phyloP scores from a whole-genome alignment of 2,888 invertebrate genomes.

The Nephrotoma guestfalica region DNA sequence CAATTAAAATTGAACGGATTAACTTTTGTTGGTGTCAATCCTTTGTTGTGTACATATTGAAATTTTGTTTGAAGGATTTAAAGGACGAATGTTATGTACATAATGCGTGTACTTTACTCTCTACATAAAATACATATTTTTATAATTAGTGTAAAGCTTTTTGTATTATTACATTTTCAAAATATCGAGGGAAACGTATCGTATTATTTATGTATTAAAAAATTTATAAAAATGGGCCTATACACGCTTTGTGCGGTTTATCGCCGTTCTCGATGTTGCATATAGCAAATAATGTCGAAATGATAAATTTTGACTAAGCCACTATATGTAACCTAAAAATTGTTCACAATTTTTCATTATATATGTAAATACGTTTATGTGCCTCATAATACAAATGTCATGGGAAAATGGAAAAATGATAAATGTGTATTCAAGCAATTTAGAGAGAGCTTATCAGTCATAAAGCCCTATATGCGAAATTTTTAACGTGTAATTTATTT shows the following conservation, averaged over 20 bases:
- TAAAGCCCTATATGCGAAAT: not conserved
- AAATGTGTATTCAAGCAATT: not conserved
- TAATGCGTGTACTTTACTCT: not conserved
- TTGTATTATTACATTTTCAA: not conserved
- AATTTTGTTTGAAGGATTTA: not conserved
- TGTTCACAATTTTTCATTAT: not conserved
- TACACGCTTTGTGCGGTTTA: too few relatives aligned
- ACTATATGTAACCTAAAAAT: not conserved
- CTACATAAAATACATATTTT: not conserved
- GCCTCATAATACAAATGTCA: not conserved
- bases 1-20: not conserved
- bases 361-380: not conserved
- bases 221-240: too few relatives aligned
- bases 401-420: not conserved
- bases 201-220: not conserved
- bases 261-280: too few relatives aligned
- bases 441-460: not conserved
- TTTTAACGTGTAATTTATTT: not conserved
- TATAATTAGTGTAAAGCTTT: not conserved
- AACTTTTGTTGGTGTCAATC: not conserved
- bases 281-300: not conserved
- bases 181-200: not conserved
- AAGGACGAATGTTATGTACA: too few relatives aligned
- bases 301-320: not conserved
- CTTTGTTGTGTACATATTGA: not conserved